These are phyloP conservation scores for Eleginops maclovinus DNA, from an alignment of 2,113 vertebrate species.

Conservation along the genomic window DNA sequence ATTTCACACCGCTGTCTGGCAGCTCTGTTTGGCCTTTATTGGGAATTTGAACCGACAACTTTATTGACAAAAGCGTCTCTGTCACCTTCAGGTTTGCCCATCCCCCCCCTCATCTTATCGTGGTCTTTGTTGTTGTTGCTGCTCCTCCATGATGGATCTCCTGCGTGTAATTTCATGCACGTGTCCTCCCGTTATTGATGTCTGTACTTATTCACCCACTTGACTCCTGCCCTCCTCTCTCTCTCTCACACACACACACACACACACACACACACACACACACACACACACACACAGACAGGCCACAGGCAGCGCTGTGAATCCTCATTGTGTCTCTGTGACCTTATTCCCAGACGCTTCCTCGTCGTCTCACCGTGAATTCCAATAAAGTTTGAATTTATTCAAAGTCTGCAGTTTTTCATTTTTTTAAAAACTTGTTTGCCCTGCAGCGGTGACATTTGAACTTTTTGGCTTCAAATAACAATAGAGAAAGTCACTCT, in stretches of 20 bases:
- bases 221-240: conserved; percentile 63
- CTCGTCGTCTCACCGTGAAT: conserved; percentile 43
- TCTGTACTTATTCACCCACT: conserved; percentile 70
- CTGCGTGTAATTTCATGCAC: conserved; percentile 64
- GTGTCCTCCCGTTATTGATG: conserved; percentile 71
- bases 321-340: conserved; percentile 56
- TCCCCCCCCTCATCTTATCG: background rate
- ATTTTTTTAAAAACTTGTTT: background rate
- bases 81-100: conserved; percentile 44
- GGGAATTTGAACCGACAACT: conserved; percentile 26
- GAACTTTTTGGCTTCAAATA: background rate
- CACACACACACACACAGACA: conserved; percentile 17
- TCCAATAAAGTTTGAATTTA: conserved; percentile 60
- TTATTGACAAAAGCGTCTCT: background rate
- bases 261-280: conserved; percentile 16
- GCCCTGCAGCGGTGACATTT: conserved; percentile 17
- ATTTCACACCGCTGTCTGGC: background rate
- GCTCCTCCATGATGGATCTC: conserved; percentile 66
- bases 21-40: background rate
- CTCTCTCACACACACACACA: conserved; percentile 11
- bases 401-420: conserved; percentile 29
- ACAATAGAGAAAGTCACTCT: background rate
- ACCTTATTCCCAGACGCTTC: conserved; percentile 42
- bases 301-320: conserved; percentile 32
- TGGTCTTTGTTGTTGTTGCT: conserved; percentile 26